These are phyloP conservation scores for Nixonia krombeini DNA, from an alignment of 1,140 invertebrate genomes.

Conservation along the genomic window DNA sequence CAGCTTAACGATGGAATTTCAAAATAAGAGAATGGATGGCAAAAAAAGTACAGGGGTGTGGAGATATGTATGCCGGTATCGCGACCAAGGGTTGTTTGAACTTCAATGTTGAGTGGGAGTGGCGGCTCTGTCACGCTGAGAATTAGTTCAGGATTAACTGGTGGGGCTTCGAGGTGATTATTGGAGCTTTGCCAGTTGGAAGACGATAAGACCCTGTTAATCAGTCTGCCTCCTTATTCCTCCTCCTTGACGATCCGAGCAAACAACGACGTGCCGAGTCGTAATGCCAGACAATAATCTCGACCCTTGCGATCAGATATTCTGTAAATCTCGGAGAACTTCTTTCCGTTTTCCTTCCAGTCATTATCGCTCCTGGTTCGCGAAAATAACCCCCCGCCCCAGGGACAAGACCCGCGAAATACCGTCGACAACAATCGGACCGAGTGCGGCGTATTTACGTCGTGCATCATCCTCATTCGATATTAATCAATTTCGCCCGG, in stretches of 20 bases:
- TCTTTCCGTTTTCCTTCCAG: background rate
- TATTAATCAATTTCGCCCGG: too few species aligned
- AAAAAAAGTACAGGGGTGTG: constrained; percentile 1
- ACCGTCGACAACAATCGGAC: too few species aligned
- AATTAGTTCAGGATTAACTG: constrained; percentile 65
- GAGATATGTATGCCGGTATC: background rate
- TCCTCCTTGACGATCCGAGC: constrained; percentile 5
- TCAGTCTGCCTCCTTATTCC: constrained; percentile 47
- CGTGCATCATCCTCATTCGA: too few species aligned
- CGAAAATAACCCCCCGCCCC: background rate
- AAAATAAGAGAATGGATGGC: background rate
- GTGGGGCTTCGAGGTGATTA: constrained; percentile 64
- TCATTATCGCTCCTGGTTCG: background rate
- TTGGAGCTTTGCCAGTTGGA: constrained; percentile 63
- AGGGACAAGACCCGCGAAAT: too few species aligned
- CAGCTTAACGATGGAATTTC: constrained; percentile 10
- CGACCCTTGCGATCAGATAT: constrained; percentile 9
- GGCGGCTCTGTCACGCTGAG: constrained; percentile 54
- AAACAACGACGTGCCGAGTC: constrained; percentile 3
- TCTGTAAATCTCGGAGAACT: constrained; percentile 1
- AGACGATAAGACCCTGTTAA: constrained; percentile 64
- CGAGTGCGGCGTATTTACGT: too few species aligned
- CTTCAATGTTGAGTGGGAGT: constrained; percentile 28
- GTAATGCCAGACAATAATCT: background rate
- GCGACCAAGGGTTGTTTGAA: constrained; percentile 4